phyloP scores from a whole-genome alignment of 2,888 invertebrate genomes.

The Anoplius nigerrimus region DNA sequence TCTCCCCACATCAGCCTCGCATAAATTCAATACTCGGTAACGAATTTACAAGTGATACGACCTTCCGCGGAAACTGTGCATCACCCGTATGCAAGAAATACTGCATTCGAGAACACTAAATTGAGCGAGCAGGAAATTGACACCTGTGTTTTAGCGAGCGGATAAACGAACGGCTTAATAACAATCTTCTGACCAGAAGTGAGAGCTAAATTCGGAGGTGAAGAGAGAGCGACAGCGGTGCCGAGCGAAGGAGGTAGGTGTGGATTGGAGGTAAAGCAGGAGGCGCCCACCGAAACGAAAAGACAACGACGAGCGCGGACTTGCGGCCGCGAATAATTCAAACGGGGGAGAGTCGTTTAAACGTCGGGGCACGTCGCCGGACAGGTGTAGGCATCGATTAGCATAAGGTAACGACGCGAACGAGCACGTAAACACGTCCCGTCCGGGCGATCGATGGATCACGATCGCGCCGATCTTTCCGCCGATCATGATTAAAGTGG shows the following conservation, averaged over 20 bases:
- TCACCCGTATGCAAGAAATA: too few species aligned
- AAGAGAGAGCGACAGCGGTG: neutral
- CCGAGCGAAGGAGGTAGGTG: neutral
- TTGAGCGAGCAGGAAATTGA: too few species aligned
- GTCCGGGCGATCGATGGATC: conserved; percentile 57
- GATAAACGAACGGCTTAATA: too few species aligned
- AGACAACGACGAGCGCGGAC: conserved; percentile 26
- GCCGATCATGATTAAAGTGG: conserved; percentile 59
- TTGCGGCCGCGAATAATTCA: conserved; percentile 58
- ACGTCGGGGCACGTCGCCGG: conserved; percentile 57
- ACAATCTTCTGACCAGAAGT: too few species aligned
- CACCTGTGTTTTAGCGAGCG: too few species aligned
- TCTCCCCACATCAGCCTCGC: too few species aligned
- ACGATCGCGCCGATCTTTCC: conserved; percentile 60
- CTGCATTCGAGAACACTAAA: conserved; percentile 8
- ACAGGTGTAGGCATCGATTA: conserved; percentile 70
- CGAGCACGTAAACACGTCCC: conserved; percentile 63
- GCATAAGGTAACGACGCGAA: conserved; percentile 69
- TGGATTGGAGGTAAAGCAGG: conserved; percentile 24
- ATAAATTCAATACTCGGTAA: too few species aligned
- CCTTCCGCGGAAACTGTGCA: too few species aligned
- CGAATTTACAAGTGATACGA: too few species aligned
- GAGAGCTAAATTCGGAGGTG: neutral
- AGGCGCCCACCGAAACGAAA: conserved; percentile 22
- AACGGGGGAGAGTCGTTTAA: conserved; percentile 55